Conservation (phyloP, 2,113 vertebrate genomes). For the Candoia aspera region DNA sequence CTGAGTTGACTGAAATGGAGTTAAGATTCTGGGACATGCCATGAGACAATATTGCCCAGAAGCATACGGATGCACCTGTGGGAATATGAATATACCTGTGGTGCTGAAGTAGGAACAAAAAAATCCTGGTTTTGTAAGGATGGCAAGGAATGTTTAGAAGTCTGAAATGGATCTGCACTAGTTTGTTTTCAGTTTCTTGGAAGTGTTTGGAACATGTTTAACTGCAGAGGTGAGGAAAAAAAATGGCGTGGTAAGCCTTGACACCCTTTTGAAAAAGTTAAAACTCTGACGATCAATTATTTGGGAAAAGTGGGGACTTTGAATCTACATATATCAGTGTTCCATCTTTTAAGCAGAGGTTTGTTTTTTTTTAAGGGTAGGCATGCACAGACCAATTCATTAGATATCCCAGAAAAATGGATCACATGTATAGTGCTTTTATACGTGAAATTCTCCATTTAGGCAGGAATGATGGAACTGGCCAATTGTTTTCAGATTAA, state of each 20-base stretch:
- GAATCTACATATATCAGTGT: background rate
- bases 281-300: background rate
- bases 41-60: background rate
- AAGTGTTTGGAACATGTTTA: background rate
- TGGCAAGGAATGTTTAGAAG: background rate
- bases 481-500: background rate
- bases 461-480: background rate
- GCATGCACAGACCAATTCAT: background rate
- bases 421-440: background rate
- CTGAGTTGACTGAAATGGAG: background rate
- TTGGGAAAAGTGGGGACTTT: background rate
- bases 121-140: background rate
- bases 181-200: background rate
- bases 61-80: background rate
- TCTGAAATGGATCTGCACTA: background rate
- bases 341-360: background rate
- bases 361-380: background rate
- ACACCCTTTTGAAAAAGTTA: background rate
- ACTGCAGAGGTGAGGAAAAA: background rate
- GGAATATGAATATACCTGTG: background rate
- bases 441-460: background rate
- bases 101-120: background rate
- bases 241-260: background rate
- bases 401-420: background rate
- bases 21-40: background rate